Evolutionary conservation across 2,888 invertebrate genomes (phyloP).

Genomic region (Campaea margaritaria): DNA sequence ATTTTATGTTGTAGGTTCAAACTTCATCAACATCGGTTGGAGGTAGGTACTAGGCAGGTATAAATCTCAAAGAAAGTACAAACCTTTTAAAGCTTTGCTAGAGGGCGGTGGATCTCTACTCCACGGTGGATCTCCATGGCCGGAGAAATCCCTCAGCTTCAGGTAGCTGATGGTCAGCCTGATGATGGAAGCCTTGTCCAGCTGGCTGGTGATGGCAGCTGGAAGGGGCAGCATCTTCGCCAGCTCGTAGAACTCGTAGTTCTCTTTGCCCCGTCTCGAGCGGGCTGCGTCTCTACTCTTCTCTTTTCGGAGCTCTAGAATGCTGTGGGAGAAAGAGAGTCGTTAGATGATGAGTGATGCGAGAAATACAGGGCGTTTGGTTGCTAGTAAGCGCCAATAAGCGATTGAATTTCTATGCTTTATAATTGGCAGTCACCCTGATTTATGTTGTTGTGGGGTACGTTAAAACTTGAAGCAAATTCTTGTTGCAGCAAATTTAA

Average conservation of each 20-base stretch:
- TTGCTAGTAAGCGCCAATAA: too few relatives aligned
- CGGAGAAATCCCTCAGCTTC: constrained; percentile 96
- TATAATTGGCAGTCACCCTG: too few relatives aligned
- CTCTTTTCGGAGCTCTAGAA: constrained; percentile 96
- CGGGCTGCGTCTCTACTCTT: constrained; percentile 97
- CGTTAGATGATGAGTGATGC: constrained; percentile 48
- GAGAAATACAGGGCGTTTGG: background rate
- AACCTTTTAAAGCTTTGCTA: constrained; percentile 93
- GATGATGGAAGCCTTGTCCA: constrained; percentile 98
- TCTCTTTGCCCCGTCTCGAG: constrained; percentile 96
- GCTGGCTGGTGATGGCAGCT: constrained; percentile 96
- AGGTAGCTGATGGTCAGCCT: constrained; percentile 98
- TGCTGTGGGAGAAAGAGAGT: constrained; percentile 87
- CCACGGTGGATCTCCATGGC: constrained; percentile 99
- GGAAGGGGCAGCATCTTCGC: constrained; percentile 97
- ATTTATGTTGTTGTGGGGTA: too few relatives aligned
- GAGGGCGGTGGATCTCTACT: constrained; percentile 91
- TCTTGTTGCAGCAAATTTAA: too few relatives aligned
- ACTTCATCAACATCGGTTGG: too few relatives aligned
- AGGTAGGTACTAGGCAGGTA: too few relatives aligned
- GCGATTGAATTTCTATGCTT: too few relatives aligned
- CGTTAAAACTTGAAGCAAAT: too few relatives aligned
- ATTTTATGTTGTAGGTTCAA: too few relatives aligned
- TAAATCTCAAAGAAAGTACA: constrained; percentile 52
- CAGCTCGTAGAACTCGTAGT: constrained; percentile 98